Evolutionary conservation across 2,113 vertebrate genomes (phyloP).

Genomic region (Gopherus evgoodei): DNA sequence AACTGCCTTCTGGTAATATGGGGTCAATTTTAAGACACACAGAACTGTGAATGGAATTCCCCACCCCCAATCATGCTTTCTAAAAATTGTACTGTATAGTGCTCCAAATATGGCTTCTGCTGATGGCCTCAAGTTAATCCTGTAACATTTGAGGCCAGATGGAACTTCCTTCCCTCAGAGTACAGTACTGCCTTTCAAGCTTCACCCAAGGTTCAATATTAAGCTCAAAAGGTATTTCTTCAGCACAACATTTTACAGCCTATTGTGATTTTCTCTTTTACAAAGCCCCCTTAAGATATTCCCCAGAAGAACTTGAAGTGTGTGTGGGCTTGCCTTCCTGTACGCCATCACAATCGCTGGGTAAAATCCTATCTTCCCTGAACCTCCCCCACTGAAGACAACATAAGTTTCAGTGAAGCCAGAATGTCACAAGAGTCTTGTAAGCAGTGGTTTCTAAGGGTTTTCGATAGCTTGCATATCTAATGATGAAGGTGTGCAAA

Average conservation of each 20-base stretch:
- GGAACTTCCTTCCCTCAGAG: background rate
- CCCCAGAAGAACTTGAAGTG: background rate
- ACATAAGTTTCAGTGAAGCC: accelerated
- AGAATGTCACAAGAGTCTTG: background rate
- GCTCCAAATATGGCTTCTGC: accelerated
- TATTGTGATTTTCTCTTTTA: background rate
- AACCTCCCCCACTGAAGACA: accelerated
- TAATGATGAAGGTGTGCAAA: background rate
- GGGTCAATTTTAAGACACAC: background rate
- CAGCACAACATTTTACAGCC: background rate
- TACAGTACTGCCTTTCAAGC: background rate
- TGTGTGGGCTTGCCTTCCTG: background rate
- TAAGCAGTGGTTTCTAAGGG: background rate
- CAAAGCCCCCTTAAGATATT: background rate
- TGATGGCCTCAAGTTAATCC: accelerated
- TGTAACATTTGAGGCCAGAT: accelerated
- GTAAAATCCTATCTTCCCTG: accelerated
- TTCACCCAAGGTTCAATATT: background rate
- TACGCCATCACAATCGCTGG: accelerated
- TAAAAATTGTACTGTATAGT: background rate
- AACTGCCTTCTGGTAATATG: background rate
- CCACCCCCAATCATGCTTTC: background rate
- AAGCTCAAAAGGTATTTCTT: background rate
- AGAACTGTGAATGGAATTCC: no score
- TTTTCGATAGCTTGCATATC: background rate